Percentiles rank a stretch among this genome's conserved stretches.
Conservation (phyloP, 2,888 invertebrate species). For the Heliconius charithonia region DNA sequence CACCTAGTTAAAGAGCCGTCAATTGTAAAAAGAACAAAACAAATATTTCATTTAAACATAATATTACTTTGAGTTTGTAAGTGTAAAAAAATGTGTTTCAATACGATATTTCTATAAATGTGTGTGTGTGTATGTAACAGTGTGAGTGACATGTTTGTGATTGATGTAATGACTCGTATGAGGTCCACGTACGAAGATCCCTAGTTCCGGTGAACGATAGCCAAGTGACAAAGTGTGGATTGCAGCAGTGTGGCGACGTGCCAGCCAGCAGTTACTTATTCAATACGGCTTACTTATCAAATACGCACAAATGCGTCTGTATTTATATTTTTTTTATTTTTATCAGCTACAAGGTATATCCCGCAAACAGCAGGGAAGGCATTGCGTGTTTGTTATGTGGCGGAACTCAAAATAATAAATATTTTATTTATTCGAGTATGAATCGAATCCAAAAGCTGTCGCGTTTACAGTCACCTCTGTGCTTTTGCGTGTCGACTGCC, state of each 20-base stretch:
- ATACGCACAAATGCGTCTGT: neutral
- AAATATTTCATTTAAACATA: neutral
- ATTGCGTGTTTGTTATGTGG: too few relatives aligned
- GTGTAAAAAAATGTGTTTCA: neutral
- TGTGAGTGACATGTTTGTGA: conserved; percentile 10
- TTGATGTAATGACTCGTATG: conserved; percentile 19
- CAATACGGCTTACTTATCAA: neutral
- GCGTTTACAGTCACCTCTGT: too few relatives aligned
- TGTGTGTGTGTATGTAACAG: conserved; percentile 1
- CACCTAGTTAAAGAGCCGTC: too few relatives aligned
- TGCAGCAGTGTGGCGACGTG: conserved; percentile 13
- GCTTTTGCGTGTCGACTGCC: too few relatives aligned
- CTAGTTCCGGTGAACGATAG: conserved; percentile 26
- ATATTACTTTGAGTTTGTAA: neutral
- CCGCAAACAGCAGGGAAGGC: too few relatives aligned
- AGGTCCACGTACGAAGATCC: conserved; percentile 21
- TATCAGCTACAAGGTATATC: too few relatives aligned
- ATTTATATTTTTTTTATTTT: too few relatives aligned
- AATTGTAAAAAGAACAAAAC: neutral
- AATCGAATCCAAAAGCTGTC: too few relatives aligned
- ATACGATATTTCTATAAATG: neutral
- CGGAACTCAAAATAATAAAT: too few relatives aligned
- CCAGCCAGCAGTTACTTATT: neutral
- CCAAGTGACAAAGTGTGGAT: neutral
- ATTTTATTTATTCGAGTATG: too few relatives aligned